Evolutionary conservation across 2,797 vertebrate species (phyloP), one percentile per base, ranked within the genome.

Genomic region (Xenopus petersii): DNA sequence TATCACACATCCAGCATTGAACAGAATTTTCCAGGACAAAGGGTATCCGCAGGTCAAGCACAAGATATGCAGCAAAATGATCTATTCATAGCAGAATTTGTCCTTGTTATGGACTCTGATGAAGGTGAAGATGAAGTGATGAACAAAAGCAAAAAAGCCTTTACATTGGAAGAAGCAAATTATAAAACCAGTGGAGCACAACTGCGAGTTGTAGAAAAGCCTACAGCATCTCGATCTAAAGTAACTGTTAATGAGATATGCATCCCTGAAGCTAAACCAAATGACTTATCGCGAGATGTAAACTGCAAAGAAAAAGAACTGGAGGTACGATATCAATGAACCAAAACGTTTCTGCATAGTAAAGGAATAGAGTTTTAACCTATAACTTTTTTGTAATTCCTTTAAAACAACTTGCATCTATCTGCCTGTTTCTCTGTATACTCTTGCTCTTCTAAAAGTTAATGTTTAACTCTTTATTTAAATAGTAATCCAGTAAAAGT

Each of bases 71-170:
- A 91, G 33, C 89, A 90, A 64, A 82, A 87, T 72, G 87, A 91
- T 54, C 83, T 92, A 81, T 94, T 94, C 76, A 95, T 93, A 87
- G 94, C 92, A 1, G 93, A 97, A 73, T 91, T 90, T 82, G 91
- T 96, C 80, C 88, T 92, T 76, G 88, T 96, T 81, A 90, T 89
- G 48, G 92, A 95, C 75, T 87, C 88, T 0, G 87, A 86, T 67
- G 92, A 93, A 70, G 88, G 84, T 55, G 90, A 90, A 84, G 86
- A 88, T 63, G 87, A 80, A 82, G 47, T 36, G 0, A n/a, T 82
- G 76, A 64, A 63, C 48, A 87, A 70, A 0, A 83, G 63, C 75
- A 64, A 49, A 0, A 0, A 79, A n/a, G 82, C 80, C 59, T 64
- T 2, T 0, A 55, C 80, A 59, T 60, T 79, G n/a, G 71, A 47